Conservation (phyloP, 2,797 vertebrate genomes). For the Sebastes melanostomus region DNA sequence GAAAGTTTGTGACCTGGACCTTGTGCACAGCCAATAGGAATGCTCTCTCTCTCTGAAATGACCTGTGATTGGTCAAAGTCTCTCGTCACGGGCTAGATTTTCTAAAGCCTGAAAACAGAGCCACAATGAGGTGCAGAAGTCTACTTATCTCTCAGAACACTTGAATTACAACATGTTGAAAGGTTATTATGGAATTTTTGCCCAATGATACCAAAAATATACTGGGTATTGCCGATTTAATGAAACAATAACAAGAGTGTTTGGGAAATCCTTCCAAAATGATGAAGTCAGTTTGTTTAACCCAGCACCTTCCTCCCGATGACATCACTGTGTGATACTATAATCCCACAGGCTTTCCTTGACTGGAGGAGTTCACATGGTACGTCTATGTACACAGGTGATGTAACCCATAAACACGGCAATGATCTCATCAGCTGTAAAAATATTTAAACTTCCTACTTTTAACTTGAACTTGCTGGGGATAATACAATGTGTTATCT, state of each 20-base stretch:
- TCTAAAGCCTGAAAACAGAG: too few species aligned
- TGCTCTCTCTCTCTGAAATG: too few species aligned
- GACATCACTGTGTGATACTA: conserved; percentile 36
- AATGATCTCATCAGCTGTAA: conserved; percentile 7
- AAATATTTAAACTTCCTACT: conserved; percentile 23
- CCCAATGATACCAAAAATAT: too few species aligned
- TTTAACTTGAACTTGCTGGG: neutral
- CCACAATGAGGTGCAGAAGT: too few species aligned
- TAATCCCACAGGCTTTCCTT: conserved; percentile 32
- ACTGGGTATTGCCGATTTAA: too few species aligned
- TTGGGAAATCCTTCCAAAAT: neutral
- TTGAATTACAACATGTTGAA: too few species aligned
- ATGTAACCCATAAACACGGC: conserved; percentile 36
- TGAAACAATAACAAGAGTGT: too few species aligned
- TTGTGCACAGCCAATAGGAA: too few species aligned
- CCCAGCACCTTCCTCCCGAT: conserved; percentile 12
- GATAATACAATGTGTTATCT: neutral
- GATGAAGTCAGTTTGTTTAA: conserved; percentile 40
- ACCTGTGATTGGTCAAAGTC: too few species aligned
- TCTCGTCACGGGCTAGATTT: rapidly evolving
- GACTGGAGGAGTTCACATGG: neutral
- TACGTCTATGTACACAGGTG: conserved; percentile 22
- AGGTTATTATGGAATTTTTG: too few species aligned
- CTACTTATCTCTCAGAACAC: too few species aligned
- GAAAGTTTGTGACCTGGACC: too few species aligned